Percentiles rank a stretch among this genome's conserved stretches.
Evolutionary conservation across 2,113 vertebrate species (phyloP).

Genomic region (Scopus umbretta): DNA sequence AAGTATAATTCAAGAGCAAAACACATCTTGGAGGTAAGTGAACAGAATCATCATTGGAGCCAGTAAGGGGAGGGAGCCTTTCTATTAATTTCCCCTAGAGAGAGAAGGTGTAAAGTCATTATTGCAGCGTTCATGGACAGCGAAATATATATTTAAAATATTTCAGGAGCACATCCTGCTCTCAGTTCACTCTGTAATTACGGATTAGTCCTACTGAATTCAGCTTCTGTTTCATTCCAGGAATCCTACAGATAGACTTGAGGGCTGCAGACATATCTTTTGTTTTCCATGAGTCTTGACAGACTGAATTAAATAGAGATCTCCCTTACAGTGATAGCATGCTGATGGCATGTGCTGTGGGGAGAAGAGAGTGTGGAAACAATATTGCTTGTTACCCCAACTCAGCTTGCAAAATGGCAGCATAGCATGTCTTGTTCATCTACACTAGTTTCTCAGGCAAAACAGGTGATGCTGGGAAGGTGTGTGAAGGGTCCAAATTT

Average conservation of each 20-base stretch:
- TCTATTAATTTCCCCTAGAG: background rate
- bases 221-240: background rate
- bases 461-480: slow-evolving; percentile 12
- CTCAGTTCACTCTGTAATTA: background rate
- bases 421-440: background rate
- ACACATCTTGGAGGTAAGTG: background rate
- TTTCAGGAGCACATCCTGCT: background rate
- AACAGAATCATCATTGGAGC: background rate
- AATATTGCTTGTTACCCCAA: background rate
- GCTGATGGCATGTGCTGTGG: background rate
- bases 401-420: background rate
- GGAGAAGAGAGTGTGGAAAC: background rate
- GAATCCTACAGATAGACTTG: background rate
- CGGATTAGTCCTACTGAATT: background rate
- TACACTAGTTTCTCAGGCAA: background rate
- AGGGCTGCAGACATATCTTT: background rate
- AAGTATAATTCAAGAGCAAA: background rate
- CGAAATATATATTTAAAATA: background rate
- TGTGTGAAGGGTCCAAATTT: background rate
- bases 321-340: background rate
- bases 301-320: background rate
- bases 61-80: background rate
- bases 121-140: background rate
- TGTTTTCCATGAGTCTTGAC: background rate
- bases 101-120: background rate